Base-by-base conservation (phyloP, 2,113 vertebrate genomes). In the Vireo altiloquus region DNA sequence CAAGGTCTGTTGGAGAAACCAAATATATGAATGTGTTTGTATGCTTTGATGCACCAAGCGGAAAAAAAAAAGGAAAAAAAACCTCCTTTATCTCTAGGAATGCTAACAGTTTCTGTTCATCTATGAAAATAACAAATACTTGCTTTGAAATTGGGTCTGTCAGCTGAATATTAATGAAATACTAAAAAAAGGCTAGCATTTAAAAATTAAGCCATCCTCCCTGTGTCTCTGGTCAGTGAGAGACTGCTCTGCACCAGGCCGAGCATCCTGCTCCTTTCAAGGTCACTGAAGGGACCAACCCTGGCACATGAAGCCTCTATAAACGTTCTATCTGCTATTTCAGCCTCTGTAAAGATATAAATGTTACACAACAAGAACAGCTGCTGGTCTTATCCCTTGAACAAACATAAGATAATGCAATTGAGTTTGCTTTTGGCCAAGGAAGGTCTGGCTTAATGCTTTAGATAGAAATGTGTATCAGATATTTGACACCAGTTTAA, bases 341-440 rank as follows among this genome's bases (percentile, higher is more conserved):
- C 61, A 92, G 65, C 37, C 65, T 71, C 64, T 40, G 20, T 40
- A 74, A 91, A 92, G 75, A 68, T 59, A 14, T 46, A 72, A 90
- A 70, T 2, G 1, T 77, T 92, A 82, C 37, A 23, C 86, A 94
- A 87, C 64, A 92, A 68, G 69, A 95, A 33, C 70, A 94, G 85
- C 89, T 92, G 72, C 75, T 68, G 46, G 53, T 37, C 68, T 96
- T 75, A 93, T 80, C 92, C 74, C 88, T 82, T 93, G 75, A 96
- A 83, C 77, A 95, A 93, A 97, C 76, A 96, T 33, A 84, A 69
- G 70, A 85, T 84, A 97, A 96, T 71, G 44, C 87, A 95, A 76
- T 27, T 90, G 94, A 89, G 35, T 80, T 92, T 94, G 94, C 68
- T 94, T 82, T 93, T 91, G 90, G 78, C 40, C 88, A 78, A 90